Percentiles rank a stretch among this genome's conserved stretches.
Conservation (phyloP, 1,140 invertebrate genomes). For the Bombus breviceps region DNA sequence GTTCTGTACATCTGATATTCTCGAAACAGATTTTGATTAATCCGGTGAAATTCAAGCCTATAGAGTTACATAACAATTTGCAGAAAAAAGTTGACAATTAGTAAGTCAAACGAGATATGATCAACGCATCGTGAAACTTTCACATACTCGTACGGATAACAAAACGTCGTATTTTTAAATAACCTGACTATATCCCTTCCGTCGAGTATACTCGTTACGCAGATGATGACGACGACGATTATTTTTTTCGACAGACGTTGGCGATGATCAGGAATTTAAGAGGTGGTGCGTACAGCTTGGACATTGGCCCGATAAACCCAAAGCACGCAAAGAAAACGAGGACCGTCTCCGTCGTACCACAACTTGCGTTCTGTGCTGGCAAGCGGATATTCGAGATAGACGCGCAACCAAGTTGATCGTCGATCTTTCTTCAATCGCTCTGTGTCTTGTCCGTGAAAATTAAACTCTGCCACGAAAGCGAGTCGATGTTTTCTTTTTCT, state of each 20-base stretch:
- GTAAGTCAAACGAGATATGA: not conserved
- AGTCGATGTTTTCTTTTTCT: not conserved
- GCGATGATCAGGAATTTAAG: constrained; percentile 79
- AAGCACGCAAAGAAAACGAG: constrained; percentile 51
- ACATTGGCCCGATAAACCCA: constrained; percentile 76
- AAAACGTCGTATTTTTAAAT: not conserved
- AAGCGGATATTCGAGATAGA: constrained; percentile 68
- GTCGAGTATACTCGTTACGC: not conserved
- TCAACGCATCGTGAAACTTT: not conserved
- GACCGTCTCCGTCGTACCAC: constrained; percentile 54
- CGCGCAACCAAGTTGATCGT: constrained; percentile 25
- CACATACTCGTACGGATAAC: not conserved
- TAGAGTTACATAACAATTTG: no score
- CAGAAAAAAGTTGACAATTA: no score
- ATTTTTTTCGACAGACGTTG: constrained; percentile 67
- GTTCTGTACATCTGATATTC: not conserved
- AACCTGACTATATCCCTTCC: not conserved
- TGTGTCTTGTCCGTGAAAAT: not conserved
- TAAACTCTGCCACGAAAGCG: constrained; percentile 5
- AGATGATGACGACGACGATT: not conserved
- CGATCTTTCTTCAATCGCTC: not conserved
- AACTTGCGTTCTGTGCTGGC: constrained; percentile 69
- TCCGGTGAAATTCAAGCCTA: no score
- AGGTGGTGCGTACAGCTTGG: constrained; percentile 80
- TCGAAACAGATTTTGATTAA: no score